phyloP scores from a whole-genome alignment of 2,888 invertebrate genomes.

The Furcula furcula region DNA sequence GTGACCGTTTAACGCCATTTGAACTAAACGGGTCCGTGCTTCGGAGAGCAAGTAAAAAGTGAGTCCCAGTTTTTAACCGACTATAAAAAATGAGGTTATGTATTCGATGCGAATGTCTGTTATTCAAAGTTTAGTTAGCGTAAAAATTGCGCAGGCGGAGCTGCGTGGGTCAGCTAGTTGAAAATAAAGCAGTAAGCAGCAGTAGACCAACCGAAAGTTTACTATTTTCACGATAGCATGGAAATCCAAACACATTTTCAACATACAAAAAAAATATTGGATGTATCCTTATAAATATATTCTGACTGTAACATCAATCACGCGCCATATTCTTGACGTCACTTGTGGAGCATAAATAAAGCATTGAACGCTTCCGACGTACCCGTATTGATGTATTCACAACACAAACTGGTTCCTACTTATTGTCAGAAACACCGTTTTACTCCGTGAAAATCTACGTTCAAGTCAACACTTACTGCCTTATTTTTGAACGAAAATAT shows the following conservation, averaged over 20 bases:
- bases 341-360: constrained; percentile 63
- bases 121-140: too few species aligned
- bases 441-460: constrained; percentile 35
- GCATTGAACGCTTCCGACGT: constrained; percentile 60
- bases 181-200: too few species aligned
- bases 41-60: too few species aligned
- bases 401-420: constrained; percentile 50
- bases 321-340: constrained; percentile 53
- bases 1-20: too few species aligned
- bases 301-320: constrained; percentile 64
- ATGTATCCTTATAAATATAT: constrained; percentile 59
- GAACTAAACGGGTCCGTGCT: too few species aligned
- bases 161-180: too few species aligned
- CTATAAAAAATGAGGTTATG: too few species aligned
- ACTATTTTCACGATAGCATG: constrained; percentile 29
- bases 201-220: constrained; percentile 14
- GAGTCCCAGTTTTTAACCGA: too few species aligned
- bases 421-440: constrained; percentile 51
- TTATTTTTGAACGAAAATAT: background rate
- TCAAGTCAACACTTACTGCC: constrained; percentile 33
- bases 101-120: too few species aligned
- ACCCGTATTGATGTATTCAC: constrained; percentile 63
- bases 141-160: too few species aligned
- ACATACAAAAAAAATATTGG: constrained; percentile 53
- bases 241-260: constrained; percentile 39